Conservation (phyloP, 1,140 invertebrate genomes). For the Mizuhopecten yessoensis region DNA sequence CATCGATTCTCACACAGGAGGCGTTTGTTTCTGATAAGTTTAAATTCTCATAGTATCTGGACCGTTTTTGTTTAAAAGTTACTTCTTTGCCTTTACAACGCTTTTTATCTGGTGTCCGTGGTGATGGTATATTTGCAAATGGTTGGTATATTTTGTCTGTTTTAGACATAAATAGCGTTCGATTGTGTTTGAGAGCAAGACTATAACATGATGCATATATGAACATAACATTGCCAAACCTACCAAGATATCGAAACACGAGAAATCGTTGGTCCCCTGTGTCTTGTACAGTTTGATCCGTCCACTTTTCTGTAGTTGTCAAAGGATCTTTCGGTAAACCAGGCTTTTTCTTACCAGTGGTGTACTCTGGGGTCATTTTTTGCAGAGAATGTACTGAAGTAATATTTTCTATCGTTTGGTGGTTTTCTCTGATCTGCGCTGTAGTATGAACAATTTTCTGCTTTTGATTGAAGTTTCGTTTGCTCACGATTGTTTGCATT, state of each 20-base stretch:
- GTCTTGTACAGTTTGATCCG: neutral
- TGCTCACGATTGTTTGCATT: neutral
- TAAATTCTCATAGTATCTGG: constrained; percentile 53
- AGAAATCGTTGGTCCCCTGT: neutral
- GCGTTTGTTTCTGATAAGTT: neutral
- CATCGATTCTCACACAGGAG: constrained; percentile 30
- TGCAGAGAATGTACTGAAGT: no score
- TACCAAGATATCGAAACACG: neutral
- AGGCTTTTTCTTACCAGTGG: neutral
- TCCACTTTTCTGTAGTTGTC: neutral
- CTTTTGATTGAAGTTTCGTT: no score
- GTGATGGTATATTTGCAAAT: constrained; percentile 46
- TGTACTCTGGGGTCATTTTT: neutral
- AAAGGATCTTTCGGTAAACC: neutral
- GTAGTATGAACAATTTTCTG: no score
- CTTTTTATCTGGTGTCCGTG: neutral
- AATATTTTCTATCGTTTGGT: no score
- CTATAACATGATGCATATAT: constrained; percentile 54
- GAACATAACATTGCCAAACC: constrained; percentile 57
- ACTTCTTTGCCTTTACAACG: neutral
- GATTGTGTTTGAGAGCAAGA: constrained; percentile 31
- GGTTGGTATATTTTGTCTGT: constrained; percentile 4
- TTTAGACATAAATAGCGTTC: constrained; percentile 26
- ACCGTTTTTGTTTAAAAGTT: neutral
- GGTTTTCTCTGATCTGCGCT: no score